These are phyloP conservation scores for Acronicta alni DNA, from an alignment of 2,888 invertebrate genomes.

Conservation along the genomic window DNA sequence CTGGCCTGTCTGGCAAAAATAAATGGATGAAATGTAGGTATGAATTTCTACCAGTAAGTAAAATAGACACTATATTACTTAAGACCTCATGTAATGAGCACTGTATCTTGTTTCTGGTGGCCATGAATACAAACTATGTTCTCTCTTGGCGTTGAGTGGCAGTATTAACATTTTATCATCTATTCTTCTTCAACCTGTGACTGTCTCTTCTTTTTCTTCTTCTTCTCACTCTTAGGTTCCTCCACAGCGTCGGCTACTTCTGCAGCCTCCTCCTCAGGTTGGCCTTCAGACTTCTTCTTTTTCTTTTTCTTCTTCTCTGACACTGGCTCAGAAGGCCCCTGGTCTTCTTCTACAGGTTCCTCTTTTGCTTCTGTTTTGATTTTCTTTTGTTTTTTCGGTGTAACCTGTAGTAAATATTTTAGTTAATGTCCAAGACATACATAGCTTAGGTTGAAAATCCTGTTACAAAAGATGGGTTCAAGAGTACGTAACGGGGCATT, in stretches of 20 bases:
- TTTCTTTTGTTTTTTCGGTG: slow-evolving; percentile 84
- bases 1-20: too few relatives aligned
- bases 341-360: slow-evolving; percentile 30
- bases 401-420: slow-evolving; percentile 64
- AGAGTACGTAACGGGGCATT: too few relatives aligned
- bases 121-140: background rate
- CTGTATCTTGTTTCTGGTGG: background rate
- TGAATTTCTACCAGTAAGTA: background rate
- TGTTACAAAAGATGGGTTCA: too few relatives aligned
- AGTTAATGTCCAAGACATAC: too few relatives aligned
- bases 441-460: too few relatives aligned
- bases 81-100: background rate
- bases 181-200: slow-evolving; percentile 74
- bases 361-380: slow-evolving; percentile 55
- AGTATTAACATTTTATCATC: slow-evolving; percentile 39
- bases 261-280: slow-evolving; percentile 53
- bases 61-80: background rate
- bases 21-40: background rate
- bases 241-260: slow-evolving; percentile 57
- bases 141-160: slow-evolving; percentile 23
- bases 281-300: slow-evolving; percentile 82
- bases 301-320: slow-evolving; percentile 88
- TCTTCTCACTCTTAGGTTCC: slow-evolving; percentile 79
- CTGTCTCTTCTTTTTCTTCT: slow-evolving; percentile 81
- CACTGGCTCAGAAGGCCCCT: slow-evolving; percentile 61